Evolutionary conservation across 2,888 invertebrate genomes (phyloP), one percentile per base, ranked within the genome.

Genomic region (Leptinotarsa haldemani): DNA sequence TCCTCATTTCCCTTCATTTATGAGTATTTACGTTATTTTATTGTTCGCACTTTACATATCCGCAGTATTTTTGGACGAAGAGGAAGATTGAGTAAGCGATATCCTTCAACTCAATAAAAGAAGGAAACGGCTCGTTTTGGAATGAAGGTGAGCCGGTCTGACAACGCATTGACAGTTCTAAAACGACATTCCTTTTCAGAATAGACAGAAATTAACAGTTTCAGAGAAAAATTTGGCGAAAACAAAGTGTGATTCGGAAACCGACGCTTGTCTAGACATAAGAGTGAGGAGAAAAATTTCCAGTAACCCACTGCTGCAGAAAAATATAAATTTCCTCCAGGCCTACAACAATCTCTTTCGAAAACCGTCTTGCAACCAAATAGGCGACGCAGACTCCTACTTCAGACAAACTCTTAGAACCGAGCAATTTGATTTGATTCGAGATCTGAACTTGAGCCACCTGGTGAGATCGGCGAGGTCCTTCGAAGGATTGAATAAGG

Each of bases 381-480:
- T 81, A 40, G 86, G 86, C n/a, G 85, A 86, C 81, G 84, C 85
- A 0, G 86, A 86, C 56, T 76, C 82, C 3, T 83, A 83, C 76
- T 87, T 87, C 72, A 83, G 78, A 71, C 82, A 84, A 56, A 83
- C 83, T 20, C 80, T 88, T 67, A 82, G 88, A 66, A 85, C 83
- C 82, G 82, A 84, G 58, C 80, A 84, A 22, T 82, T 85, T 63
- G 84, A 86, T 73, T 77, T 85, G 56, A 76, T 82, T 13, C 78
- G 78, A 22, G 80, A 82, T 40, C 70, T 83, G 18, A 67, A 79
- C 30, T 56, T 79, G 40, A 70, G 70, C 12, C 67, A 63, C 61
- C 66, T 77, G 63, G 66, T 74, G 53, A 74, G 75, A 58, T 58
- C 73, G 0, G 71, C 74, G 47, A 76, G 65, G 68, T 70, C 75